Conservation (phyloP, 2,113 vertebrate species). For the Neolamprologus ventralis region DNA sequence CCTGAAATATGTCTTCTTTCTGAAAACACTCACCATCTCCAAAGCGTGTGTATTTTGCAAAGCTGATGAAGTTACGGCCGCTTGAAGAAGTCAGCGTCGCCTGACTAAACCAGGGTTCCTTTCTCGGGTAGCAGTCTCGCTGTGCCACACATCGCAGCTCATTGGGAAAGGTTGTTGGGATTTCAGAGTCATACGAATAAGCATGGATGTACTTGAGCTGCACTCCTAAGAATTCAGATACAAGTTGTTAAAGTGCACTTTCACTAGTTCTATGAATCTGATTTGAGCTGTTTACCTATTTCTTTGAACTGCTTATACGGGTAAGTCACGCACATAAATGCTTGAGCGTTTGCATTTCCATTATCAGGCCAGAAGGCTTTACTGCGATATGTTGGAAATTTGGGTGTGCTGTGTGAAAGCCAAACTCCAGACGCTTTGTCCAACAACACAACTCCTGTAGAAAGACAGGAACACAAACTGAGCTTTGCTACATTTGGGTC, state of each 20-base stretch:
- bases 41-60: slow-evolving; percentile 45
- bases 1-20: not conserved
- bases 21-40: slow-evolving; percentile 24
- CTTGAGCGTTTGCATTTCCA: slow-evolving; percentile 29
- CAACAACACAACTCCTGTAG: slow-evolving; percentile 44
- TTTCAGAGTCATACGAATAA: slow-evolving; percentile 9
- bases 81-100: not conserved
- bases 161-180: not conserved
- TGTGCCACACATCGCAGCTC: slow-evolving; percentile 33
- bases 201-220: slow-evolving; percentile 52
- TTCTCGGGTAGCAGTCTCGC: slow-evolving; percentile 4
- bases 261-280: not conserved
- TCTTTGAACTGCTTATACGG: slow-evolving; percentile 4
- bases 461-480: not conserved
- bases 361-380: slow-evolving; percentile 38
- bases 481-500: not conserved
- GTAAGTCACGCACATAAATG: slow-evolving; percentile 46
- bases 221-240: slow-evolving; percentile 8
- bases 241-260: not conserved
- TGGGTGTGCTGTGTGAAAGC: slow-evolving; percentile 56
- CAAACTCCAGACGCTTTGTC: slow-evolving; percentile 42
- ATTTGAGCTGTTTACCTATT: not conserved
- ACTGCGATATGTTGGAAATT: not conserved
- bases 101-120: not conserved
- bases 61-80: slow-evolving; percentile 1